Conservation (phyloP, 2,113 vertebrate genomes). For the Plotosus lineatus region DNA sequence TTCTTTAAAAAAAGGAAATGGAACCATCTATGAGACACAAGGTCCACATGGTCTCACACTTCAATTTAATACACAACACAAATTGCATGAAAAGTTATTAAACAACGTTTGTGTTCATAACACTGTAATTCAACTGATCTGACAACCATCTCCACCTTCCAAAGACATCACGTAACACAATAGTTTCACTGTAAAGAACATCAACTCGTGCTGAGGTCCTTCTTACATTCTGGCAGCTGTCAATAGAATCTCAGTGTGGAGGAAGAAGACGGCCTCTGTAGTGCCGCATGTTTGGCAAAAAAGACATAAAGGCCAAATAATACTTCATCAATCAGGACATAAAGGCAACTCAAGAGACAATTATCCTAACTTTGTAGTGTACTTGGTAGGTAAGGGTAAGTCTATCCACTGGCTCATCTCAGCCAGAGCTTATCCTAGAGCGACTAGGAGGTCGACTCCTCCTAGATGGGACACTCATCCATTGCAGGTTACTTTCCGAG, state of each 20-base stretch:
- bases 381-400: too few relatives aligned
- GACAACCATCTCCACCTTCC: not conserved
- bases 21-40: slow-evolving; percentile 30
- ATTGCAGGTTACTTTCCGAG: too few relatives aligned
- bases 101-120: not conserved
- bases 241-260: not conserved
- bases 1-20: slow-evolving; percentile 43
- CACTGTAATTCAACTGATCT: not conserved
- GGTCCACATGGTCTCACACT: not conserved
- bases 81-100: not conserved
- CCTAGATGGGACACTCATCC: too few relatives aligned
- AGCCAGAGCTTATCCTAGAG: too few relatives aligned
- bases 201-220: not conserved
- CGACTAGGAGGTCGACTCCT: too few relatives aligned
- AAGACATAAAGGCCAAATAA: not conserved
- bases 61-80: not conserved
- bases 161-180: not conserved
- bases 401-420: too few relatives aligned
- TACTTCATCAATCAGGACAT: not conserved
- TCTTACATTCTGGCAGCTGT: not conserved
- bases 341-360: not conserved
- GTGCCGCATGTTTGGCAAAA: not conserved
- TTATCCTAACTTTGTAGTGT: too few relatives aligned
- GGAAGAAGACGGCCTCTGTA: not conserved
- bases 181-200: not conserved